Conservation (phyloP, 2,888 invertebrate species). For the Esperia sulphurella region DNA sequence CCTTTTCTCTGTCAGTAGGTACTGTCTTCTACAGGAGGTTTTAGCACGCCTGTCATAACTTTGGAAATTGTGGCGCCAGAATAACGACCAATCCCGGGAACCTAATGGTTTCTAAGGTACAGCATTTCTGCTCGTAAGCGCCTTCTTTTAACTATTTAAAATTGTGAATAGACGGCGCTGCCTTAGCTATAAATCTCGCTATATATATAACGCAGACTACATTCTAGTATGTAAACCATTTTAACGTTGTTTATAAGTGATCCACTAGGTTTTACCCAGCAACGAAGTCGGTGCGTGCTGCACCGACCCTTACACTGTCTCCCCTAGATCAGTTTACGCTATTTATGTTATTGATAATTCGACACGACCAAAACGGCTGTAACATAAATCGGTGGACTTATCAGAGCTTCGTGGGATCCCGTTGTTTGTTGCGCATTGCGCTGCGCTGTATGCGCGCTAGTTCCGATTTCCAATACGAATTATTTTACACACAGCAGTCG, state of each 20-base stretch:
- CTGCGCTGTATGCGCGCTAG: conserved; percentile 11
- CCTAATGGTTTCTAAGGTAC: no score
- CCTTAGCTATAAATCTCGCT: no score
- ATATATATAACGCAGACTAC: no score
- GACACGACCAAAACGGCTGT: conserved; percentile 31
- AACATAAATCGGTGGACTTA: conserved; percentile 40
- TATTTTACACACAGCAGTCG: conserved; percentile 50
- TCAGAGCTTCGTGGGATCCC: conserved; percentile 32
- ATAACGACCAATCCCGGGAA: no score
- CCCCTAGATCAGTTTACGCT: conserved; percentile 28
- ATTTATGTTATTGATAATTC: conserved; percentile 44
- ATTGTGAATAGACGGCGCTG: no score
- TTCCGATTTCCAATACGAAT: conserved; percentile 39
- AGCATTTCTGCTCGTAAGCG: no score
- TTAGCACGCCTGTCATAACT: no score
- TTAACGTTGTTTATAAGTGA: not conserved
- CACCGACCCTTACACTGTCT: not conserved
- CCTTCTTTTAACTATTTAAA: no score
- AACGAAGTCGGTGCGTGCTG: not conserved
- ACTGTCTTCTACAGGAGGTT: no score
- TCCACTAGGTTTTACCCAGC: not conserved
- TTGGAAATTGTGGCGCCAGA: no score
- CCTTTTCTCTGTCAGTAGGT: no score
- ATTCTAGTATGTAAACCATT: no score
- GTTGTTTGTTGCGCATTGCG: conserved; percentile 27